phyloP scores from a whole-genome alignment of 1,140 invertebrate genomes.

The Drosophila melanogaster region Release_6_plus_ISO1_MT NT_033777.3:24300501-24301000 shows the following conservation, averaged over 20 bases:
- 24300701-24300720: slow-evolving; percentile 72
- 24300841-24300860: slow-evolving; percentile 18
- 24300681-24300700: slow-evolving; percentile 48
- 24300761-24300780: slow-evolving; percentile 33
- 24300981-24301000: slow-evolving; percentile 62
- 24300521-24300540: neutral
- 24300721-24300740: slow-evolving; percentile 62
- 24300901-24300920: slow-evolving; percentile 59
- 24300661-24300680: slow-evolving; percentile 11
- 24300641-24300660: slow-evolving; percentile 1
- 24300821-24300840: slow-evolving; percentile 47
- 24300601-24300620: neutral
- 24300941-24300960: slow-evolving; percentile 23
- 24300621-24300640: neutral
- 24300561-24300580: neutral
- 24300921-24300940: slow-evolving; percentile 71
- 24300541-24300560: neutral
- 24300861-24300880: slow-evolving; percentile 32
- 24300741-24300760: slow-evolving; percentile 65
- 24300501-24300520: neutral
- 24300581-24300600: slow-evolving; percentile 3
- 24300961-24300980: slow-evolving; percentile 35
- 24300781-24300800: slow-evolving; percentile 62
- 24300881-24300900: slow-evolving; percentile 27
- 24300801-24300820: slow-evolving; percentile 74